Conservation (phyloP, 2,113 vertebrate genomes). For the Poicephalus gulielmi region DNA sequence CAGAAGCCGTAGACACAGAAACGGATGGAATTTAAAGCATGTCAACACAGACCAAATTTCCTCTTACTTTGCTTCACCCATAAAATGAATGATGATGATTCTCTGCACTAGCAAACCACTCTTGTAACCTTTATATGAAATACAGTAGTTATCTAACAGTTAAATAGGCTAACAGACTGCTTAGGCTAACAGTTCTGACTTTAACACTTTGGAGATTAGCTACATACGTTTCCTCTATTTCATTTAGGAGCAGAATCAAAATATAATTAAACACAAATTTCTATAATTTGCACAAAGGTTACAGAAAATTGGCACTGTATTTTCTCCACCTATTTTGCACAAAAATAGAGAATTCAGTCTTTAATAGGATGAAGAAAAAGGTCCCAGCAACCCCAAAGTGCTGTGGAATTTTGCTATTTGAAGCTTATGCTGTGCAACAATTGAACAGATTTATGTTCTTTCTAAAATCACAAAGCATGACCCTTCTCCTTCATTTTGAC, state of each 20-base stretch:
- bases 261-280: not conserved
- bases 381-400: not conserved
- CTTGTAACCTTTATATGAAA: not conserved
- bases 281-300: not conserved
- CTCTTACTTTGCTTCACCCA: not conserved
- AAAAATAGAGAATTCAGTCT: not conserved
- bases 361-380: not conserved
- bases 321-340: not conserved
- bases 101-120: not conserved
- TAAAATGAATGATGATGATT: not conserved
- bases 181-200: not conserved
- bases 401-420: not conserved
- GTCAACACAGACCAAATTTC: not conserved
- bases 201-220: not conserved
- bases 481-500: not conserved
- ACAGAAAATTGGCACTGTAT: not conserved
- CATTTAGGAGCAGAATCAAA: not conserved
- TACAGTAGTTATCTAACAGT: not conserved
- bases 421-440: not conserved
- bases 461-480: not conserved
- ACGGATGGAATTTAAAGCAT: not conserved
- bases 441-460: not conserved
- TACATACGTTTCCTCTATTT: not conserved
- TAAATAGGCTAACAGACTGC: not conserved
- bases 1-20: not conserved